Evolutionary conservation across 2,888 invertebrate species (phyloP).

Genomic region (Lysandra coridon): DNA sequence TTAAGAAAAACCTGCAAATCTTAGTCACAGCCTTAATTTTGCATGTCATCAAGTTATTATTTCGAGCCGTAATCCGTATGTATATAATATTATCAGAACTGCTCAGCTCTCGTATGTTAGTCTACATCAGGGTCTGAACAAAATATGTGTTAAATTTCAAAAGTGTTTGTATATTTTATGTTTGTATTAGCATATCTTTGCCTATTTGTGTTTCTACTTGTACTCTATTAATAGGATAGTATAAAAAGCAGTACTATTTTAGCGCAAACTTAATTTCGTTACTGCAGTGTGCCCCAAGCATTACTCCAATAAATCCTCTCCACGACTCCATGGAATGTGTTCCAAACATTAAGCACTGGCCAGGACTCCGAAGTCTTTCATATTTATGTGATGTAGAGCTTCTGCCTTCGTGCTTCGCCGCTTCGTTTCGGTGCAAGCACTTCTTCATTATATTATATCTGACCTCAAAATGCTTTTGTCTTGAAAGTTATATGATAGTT

Average conservation of each 20-base stretch:
- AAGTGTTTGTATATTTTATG: too few species aligned
- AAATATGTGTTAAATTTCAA: too few species aligned
- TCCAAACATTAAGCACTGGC: slow-evolving; percentile 36
- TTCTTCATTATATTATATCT: not conserved
- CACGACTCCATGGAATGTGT: slow-evolving; percentile 39
- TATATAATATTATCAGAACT: too few species aligned
- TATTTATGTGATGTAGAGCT: slow-evolving; percentile 6
- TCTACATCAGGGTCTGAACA: too few species aligned
- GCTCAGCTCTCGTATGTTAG: too few species aligned
- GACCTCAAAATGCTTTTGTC: not conserved
- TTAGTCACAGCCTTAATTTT: too few species aligned
- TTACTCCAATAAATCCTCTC: not conserved
- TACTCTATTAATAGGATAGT: too few species aligned
- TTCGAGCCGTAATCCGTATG: too few species aligned
- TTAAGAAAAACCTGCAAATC: too few species aligned
- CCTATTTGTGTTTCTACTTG: too few species aligned
- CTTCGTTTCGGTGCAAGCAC: not conserved
- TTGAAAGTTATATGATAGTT: not conserved
- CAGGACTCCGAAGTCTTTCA: slow-evolving; percentile 21
- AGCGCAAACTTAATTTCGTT: not conserved
- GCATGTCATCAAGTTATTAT: too few species aligned
- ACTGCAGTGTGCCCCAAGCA: not conserved
- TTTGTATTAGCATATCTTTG: too few species aligned
- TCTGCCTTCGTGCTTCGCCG: not conserved
- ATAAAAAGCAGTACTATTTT: not conserved